A percentile compares a stretch with the other conserved stretches of the same genome.
phyloP scores from a whole-genome alignment of 2,888 invertebrate species.

The Caenorhabditis macrosperma region DNA sequence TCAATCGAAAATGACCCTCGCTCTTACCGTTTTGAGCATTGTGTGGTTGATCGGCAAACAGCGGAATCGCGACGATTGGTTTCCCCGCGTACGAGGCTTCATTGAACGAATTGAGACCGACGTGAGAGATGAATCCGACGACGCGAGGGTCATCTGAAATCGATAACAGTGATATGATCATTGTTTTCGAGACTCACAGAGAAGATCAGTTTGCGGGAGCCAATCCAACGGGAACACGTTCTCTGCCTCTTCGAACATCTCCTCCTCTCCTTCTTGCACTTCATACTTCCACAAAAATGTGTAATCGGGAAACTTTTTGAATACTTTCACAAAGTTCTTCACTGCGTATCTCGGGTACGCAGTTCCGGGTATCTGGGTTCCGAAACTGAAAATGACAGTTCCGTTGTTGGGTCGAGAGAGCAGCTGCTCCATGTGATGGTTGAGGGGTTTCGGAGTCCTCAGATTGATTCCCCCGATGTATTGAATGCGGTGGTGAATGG shows the following conservation, averaged over 20 bases:
- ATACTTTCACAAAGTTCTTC: constrained; percentile 62
- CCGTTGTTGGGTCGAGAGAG: constrained; percentile 29
- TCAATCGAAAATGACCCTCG: neutral
- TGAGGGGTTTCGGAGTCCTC: constrained; percentile 53
- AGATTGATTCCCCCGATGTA: constrained; percentile 72
- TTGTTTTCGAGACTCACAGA: too few species aligned
- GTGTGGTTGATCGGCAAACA: constrained; percentile 65
- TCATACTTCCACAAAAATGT: constrained; percentile 73
- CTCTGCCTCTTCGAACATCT: constrained; percentile 47
- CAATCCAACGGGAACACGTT: constrained; percentile 64
- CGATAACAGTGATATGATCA: too few species aligned
- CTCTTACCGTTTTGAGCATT: constrained; percentile 58
- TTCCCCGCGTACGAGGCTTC: constrained; percentile 59
- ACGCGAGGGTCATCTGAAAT: constrained; percentile 58
- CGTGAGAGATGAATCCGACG: constrained; percentile 63
- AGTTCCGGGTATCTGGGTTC: constrained; percentile 52
- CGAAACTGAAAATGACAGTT: constrained; percentile 56
- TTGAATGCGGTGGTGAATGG: constrained; percentile 65
- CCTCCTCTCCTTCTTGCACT: constrained; percentile 47
- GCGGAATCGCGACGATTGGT: constrained; percentile 61
- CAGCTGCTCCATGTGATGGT: constrained; percentile 30
- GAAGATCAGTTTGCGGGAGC: constrained; percentile 69
- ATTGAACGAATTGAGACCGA: constrained; percentile 61
- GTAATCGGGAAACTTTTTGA: constrained; percentile 66
- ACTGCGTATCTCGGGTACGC: constrained; percentile 58